Evolutionary conservation across 2,797 vertebrate species (phyloP).

Genomic region (Tragelaphus oryx): DNA sequence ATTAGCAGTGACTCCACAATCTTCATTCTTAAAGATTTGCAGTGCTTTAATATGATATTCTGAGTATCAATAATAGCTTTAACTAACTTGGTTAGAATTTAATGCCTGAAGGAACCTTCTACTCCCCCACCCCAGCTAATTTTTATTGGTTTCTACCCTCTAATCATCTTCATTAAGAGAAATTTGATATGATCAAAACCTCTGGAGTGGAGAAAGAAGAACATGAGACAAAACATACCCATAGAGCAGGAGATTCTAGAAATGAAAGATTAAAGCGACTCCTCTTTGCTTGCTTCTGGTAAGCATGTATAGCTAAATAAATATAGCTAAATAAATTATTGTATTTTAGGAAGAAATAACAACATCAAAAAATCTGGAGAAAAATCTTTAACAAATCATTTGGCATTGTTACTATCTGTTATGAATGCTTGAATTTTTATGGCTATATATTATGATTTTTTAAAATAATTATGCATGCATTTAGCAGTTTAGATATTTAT

Average conservation of each 20-base stretch:
- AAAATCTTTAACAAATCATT: constrained; percentile 29
- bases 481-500: not conserved
- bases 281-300: not conserved
- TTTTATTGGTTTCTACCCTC: constrained; percentile 9
- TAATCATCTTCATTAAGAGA: constrained; percentile 30
- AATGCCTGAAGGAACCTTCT: not conserved
- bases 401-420: not conserved
- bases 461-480: not conserved
- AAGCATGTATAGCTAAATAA: constrained; percentile 13
- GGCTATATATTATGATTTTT: not conserved
- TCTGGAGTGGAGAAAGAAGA: constrained; percentile 16
- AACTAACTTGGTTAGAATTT: constrained; percentile 22
- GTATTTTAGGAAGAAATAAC: not conserved
- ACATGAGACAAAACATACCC: not conserved
- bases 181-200: constrained; percentile 31
- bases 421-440: not conserved
- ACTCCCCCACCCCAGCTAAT: not conserved
- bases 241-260: not conserved
- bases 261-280: constrained; percentile 1
- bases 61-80: constrained; percentile 24
- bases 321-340: not conserved
- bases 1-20: not conserved
- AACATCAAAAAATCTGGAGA: not conserved
- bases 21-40: constrained; percentile 35
- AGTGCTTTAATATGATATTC: constrained; percentile 18